A percentile compares a stretch with the other conserved stretches of the same genome.
These are phyloP conservation scores for Morpho helenor DNA, from an alignment of 2,888 invertebrate species.

Conservation along the genomic window DNA sequence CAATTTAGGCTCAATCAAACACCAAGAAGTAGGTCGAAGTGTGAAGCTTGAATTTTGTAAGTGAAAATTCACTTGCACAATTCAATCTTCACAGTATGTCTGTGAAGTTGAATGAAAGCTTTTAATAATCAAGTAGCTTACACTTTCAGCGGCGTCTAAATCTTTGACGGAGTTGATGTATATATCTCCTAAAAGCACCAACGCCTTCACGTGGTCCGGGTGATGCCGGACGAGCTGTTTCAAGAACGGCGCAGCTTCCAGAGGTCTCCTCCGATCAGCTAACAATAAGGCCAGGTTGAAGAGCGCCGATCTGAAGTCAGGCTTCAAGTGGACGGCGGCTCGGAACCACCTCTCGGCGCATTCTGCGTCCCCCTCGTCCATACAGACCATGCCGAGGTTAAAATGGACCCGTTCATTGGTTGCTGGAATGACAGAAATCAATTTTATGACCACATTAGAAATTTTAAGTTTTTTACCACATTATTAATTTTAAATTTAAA, in stretches of 20 bases:
- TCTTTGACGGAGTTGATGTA: constrained; percentile 97
- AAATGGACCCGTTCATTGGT: constrained; percentile 96
- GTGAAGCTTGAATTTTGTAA: no score
- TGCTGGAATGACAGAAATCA: constrained; percentile 50
- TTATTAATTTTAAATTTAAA: no score
- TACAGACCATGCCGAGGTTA: constrained; percentile 97
- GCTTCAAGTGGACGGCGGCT: constrained; percentile 91
- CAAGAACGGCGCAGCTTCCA: constrained; percentile 95
- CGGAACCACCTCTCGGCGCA: constrained; percentile 96
- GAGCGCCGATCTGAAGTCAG: constrained; percentile 94
- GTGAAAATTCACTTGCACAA: no score
- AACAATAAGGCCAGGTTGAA: constrained; percentile 95
- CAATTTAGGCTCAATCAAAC: no score
- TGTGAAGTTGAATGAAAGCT: no score
- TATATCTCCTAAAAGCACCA: constrained; percentile 96
- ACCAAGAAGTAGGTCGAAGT: no score
- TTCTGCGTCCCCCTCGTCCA: constrained; percentile 94
- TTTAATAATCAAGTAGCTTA: constrained; percentile 60
- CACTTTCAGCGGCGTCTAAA: constrained; percentile 95
- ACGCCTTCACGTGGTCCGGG: constrained; percentile 95
- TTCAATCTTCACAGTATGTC: no score
- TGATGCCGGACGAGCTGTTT: constrained; percentile 94
- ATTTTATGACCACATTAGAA: neutral
- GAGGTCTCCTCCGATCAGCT: constrained; percentile 91
- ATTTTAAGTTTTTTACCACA: no score